Base-by-base conservation (phyloP, 2,888 invertebrate genomes). In the Yponomeuta plumbellus region DNA sequence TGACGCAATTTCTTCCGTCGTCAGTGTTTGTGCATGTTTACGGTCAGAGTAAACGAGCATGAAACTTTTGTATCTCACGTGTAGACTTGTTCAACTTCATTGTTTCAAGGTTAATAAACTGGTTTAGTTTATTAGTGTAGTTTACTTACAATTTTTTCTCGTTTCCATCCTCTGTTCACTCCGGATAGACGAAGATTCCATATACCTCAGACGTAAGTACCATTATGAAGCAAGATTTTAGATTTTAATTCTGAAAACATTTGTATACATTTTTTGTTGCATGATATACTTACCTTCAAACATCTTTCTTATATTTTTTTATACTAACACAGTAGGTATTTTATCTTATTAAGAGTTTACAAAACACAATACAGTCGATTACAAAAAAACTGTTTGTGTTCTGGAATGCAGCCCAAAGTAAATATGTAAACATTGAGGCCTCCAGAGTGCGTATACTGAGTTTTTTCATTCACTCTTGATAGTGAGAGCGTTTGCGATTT, bases 151-250 rank as follows among this genome's bases (percentile, higher is more conserved):
- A 62, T 39, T 0, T 17, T 64, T 64, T 64, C 17, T 64, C 64
- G 26, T 65, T 65, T 65, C 23, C 17, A 6, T 20, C 23, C n/a
- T 34, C 13, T 44, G 11, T 34, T 22, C 34, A n/a, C 4, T 22
- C 59, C 23, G 65, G 58, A 59, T 39, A 65, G 65, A 65, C 13
- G 65, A 65, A 59, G 65, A 59, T 39, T 23, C 23, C 20, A 39
- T 39, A 40, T 59, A 17, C 21, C 13, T 40, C 17, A n/a, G 58
- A 59, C 23, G 65, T 65, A 26, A 65, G 65, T 65, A 65, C 44
- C 39, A 22, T 59, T 58, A 21, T 13, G 44, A 8, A 13, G 52
- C 56, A 52, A 22, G 44, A 23, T 13, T 44, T 39, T n/a, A 22
- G n/a, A 40, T 22, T 40, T 44, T 22, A 23, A 21, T 44, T 21